Percentiles rank a stretch among this genome's conserved stretches.
Evolutionary conservation across 2,797 vertebrate species (phyloP).

Genomic region (Hypotaenidia okinawae): DNA sequence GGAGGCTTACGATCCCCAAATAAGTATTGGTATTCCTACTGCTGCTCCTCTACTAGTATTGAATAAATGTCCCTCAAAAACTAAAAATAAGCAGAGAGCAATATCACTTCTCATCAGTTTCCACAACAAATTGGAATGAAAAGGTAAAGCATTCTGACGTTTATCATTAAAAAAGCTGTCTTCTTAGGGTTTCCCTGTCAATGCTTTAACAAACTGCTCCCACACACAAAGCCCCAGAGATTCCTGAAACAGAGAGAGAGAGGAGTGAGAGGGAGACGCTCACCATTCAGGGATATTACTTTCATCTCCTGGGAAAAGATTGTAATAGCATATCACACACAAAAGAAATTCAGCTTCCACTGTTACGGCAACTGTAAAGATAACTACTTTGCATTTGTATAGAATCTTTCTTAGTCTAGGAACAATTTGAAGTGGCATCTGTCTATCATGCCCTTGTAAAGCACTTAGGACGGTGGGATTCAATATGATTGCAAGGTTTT

Average conservation of each 20-base stretch:
- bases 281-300: background rate
- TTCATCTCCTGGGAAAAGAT: background rate
- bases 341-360: background rate
- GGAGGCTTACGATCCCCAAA: background rate
- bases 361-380: background rate
- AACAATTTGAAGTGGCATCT: background rate
- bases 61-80: background rate
- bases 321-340: background rate
- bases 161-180: background rate
- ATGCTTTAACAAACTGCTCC: background rate
- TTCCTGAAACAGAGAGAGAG: background rate
- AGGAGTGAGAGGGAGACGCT: background rate
- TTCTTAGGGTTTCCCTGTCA: background rate
- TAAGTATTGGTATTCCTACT: background rate
- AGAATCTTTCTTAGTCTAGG: background rate
- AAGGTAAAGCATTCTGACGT: background rate
- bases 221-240: background rate
- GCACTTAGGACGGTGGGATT: background rate
- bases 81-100: background rate
- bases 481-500: background rate
- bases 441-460: background rate
- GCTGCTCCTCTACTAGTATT: background rate
- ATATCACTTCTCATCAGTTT: background rate
- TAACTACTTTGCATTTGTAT: background rate
- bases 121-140: background rate